Evolutionary conservation across 2,113 vertebrate genomes (phyloP).

Genomic region (Willisornis vidua): DNA sequence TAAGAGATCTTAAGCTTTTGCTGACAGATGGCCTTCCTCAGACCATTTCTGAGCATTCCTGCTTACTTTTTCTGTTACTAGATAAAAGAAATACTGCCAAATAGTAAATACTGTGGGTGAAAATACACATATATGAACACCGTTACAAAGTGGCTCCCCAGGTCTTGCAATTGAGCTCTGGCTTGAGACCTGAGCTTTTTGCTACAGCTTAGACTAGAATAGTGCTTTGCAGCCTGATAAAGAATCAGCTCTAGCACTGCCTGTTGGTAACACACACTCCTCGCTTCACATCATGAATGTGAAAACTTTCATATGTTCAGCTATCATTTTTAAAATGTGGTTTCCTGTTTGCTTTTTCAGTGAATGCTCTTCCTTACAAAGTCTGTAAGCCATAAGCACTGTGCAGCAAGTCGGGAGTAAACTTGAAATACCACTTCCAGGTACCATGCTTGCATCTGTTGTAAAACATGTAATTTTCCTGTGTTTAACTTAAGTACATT

Average conservation of each 20-base stretch:
- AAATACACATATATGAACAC: neutral
- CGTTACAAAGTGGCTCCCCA: neutral
- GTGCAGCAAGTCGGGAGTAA: neutral
- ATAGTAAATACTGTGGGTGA: neutral
- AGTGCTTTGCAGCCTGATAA: neutral
- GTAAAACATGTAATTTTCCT: neutral
- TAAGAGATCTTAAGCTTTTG: neutral
- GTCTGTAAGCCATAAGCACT: neutral
- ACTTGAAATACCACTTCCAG: conserved; percentile 3
- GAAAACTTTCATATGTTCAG: conserved; percentile 34
- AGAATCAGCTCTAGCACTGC: neutral
- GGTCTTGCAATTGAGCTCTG: neutral
- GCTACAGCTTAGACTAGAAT: neutral
- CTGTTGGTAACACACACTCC: neutral
- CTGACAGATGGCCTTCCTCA: neutral
- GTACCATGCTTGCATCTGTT: neutral
- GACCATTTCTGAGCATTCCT: neutral
- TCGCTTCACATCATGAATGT: neutral
- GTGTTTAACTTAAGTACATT: neutral
- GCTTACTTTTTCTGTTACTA: neutral
- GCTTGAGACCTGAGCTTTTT: neutral
- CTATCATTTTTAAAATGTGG: conserved; percentile 21
- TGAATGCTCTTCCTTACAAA: neutral
- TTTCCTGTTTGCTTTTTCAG: conserved; percentile 37
- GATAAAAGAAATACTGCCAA: neutral